Evolutionary conservation across 1,140 invertebrate species (phyloP).

Genomic region (Pachyrhynchus sulphureomaculatus): DNA sequence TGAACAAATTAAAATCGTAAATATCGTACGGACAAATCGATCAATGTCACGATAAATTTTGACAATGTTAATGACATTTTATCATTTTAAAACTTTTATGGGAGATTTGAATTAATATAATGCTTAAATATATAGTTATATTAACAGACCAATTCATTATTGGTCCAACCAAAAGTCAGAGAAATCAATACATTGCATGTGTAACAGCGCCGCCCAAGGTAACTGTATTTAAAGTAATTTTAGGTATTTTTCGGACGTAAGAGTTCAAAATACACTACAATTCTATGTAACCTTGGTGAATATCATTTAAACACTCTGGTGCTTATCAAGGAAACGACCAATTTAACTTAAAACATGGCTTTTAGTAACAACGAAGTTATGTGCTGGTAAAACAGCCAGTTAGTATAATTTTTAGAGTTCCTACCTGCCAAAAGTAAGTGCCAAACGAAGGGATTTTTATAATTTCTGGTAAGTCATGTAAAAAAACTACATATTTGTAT

Average conservation of each 20-base stretch:
- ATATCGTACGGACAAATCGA: not conserved
- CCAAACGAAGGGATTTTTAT: slow-evolving; percentile 20
- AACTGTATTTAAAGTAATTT: not conserved
- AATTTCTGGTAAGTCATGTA: slow-evolving; percentile 14
- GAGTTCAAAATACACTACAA: not conserved
- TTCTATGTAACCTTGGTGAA: slow-evolving; percentile 16
- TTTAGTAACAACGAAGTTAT: not conserved
- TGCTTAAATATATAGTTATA: not conserved
- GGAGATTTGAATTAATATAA: not conserved
- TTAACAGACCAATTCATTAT: not conserved
- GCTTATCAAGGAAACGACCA: slow-evolving; percentile 11
- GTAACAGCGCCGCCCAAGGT: slow-evolving; percentile 13
- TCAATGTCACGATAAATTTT: slow-evolving; percentile 1
- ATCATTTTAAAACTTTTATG: not conserved
- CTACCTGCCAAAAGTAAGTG: slow-evolving; percentile 24
- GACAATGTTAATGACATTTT: not conserved
- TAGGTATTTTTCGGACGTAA: not conserved
- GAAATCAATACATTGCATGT: slow-evolving; percentile 21
- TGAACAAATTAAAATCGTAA: not conserved
- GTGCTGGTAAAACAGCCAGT: not conserved
- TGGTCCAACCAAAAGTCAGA: not conserved
- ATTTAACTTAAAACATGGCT: not conserved
- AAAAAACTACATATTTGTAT: slow-evolving; percentile 7
- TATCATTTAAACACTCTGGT: slow-evolving; percentile 1
- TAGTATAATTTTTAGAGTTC: not conserved